These are phyloP conservation scores for Perodicticus potto DNA, from an alignment of 2,797 vertebrate species.

Conservation along the genomic window DNA sequence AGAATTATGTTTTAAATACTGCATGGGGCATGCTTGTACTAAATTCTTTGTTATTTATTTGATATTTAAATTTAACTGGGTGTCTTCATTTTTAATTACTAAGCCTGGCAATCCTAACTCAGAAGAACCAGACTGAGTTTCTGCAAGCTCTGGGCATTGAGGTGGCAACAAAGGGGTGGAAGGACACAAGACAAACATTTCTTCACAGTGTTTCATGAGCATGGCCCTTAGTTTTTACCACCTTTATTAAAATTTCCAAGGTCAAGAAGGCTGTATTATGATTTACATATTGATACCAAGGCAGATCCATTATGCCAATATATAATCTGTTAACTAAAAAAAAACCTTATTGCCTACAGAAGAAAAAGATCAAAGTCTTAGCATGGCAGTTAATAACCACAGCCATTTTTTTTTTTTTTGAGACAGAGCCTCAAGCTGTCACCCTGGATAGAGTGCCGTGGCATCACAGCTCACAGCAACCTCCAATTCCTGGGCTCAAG, in stretches of 20 bases:
- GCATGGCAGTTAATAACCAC: neutral
- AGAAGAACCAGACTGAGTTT: neutral
- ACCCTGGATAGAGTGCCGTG: no score
- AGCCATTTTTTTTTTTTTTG: neutral
- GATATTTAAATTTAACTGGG: conserved; percentile 16
- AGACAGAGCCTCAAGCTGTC: no score
- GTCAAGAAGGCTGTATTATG: neutral
- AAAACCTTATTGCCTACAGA: conserved; percentile 21
- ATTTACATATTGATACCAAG: neutral
- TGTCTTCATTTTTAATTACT: conserved; percentile 23
- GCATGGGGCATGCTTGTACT: neutral
- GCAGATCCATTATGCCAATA: neutral
- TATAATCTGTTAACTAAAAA: neutral
- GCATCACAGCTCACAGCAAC: no score
- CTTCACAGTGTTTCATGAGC: accelerated
- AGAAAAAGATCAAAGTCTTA: neutral
- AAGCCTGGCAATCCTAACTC: neutral
- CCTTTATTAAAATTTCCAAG: neutral
- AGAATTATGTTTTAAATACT: neutral
- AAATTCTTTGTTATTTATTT: conserved; percentile 14
- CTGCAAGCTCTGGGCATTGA: neutral
- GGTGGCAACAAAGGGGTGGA: neutral
- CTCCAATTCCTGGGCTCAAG: no score
- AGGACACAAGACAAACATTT: neutral
- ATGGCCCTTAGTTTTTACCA: neutral